These are phyloP conservation scores for Grantiella picta DNA, from an alignment of 2,113 vertebrate genomes.

Conservation along the genomic window DNA sequence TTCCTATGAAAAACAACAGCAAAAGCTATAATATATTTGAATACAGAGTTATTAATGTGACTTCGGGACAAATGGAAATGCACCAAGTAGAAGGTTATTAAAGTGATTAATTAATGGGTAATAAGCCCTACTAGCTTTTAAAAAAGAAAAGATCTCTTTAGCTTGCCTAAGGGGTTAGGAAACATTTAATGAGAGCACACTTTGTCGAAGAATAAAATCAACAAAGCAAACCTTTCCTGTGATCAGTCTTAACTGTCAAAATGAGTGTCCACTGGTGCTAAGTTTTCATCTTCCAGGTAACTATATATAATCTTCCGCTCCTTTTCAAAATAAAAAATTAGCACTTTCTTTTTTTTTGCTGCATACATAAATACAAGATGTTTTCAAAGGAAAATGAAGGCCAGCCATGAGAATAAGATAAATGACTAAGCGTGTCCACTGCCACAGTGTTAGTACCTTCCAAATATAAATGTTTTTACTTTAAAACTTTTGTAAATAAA, in stretches of 20 bases:
- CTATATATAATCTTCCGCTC: background rate
- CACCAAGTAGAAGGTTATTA: background rate
- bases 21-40: background rate
- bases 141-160: background rate
- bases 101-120: background rate
- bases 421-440: background rate
- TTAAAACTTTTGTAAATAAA: background rate
- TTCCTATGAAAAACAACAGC: background rate
- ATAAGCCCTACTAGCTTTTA: background rate
- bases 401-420: background rate
- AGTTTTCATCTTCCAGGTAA: background rate
- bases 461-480: background rate
- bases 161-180: background rate
- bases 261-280: fast-evolving
- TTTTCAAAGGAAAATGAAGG: background rate
- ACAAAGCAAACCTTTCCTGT: background rate
- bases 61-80: background rate
- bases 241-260: background rate
- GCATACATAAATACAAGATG: background rate
- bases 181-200: background rate
- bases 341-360: background rate
- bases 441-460: background rate
- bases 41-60: background rate
- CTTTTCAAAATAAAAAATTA: background rate
- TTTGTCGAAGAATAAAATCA: background rate